Percentiles rank a stretch among this genome's conserved stretches.
These are phyloP conservation scores for Polydrusus cervinus DNA, from an alignment of 2,888 invertebrate genomes.

Conservation along the genomic window DNA sequence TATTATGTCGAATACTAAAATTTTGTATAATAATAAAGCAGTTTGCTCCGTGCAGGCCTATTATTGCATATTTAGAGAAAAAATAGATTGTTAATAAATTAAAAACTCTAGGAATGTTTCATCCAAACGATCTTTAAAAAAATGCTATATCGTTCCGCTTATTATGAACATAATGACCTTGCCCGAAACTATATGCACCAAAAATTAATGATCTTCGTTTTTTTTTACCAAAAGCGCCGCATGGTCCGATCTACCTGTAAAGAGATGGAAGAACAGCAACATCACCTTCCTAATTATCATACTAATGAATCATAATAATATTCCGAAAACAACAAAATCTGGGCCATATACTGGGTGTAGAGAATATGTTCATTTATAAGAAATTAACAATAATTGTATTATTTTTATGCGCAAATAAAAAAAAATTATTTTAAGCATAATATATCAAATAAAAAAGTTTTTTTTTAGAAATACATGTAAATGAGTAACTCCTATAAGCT, in stretches of 20 bases:
- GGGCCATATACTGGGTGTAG: constrained; percentile 14
- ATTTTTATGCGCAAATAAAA: no score
- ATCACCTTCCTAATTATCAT: constrained; percentile 69
- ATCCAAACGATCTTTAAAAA: not conserved
- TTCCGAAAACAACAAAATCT: constrained; percentile 59
- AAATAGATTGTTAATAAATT: constrained; percentile 11
- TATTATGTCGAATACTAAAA: no score
- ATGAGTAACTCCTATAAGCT: no score
- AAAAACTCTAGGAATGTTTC: constrained; percentile 11
- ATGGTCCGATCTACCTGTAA: constrained; percentile 44
- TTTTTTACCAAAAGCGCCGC: constrained; percentile 53
- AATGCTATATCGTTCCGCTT: constrained; percentile 41
- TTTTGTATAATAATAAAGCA: no score
- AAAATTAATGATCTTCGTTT: constrained; percentile 53
- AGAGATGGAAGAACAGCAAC: constrained; percentile 62
- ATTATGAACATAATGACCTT: constrained; percentile 52
- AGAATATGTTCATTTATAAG: no score
- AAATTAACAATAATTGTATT: no score
- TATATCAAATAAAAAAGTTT: no score
- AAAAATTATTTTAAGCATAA: no score
- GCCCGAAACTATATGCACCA: constrained; percentile 49
- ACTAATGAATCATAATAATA: constrained; percentile 63
- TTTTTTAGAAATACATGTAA: no score
- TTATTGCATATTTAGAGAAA: not conserved
- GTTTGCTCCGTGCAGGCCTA: no score